A percentile compares a stretch with the other conserved stretches of the same genome.
These are phyloP conservation scores for Geotrypetes seraphini DNA, from an alignment of 2,797 vertebrate genomes.

Conservation along the genomic window DNA sequence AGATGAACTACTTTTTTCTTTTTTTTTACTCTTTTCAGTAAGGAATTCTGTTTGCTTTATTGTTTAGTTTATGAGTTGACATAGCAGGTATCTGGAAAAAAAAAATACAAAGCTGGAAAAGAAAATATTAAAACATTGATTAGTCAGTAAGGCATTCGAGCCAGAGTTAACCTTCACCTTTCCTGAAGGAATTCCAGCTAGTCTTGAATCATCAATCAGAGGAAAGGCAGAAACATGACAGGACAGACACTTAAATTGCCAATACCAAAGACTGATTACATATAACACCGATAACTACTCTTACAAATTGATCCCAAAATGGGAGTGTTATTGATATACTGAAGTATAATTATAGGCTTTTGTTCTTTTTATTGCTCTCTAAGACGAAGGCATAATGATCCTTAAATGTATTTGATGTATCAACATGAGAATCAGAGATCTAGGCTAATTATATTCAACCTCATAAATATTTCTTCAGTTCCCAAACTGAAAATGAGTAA, in stretches of 20 bases:
- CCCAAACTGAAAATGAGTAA: too few relatives aligned
- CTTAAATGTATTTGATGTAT: too few relatives aligned
- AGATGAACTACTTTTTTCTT: neutral
- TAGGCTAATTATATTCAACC: too few relatives aligned
- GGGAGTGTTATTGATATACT: slow-evolving; percentile 1
- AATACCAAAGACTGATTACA: too few relatives aligned
- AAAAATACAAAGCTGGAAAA: slow-evolving; percentile 1
- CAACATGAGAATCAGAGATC: too few relatives aligned
- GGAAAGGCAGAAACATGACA: neutral
- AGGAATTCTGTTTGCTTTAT: neutral
- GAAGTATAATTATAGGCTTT: too few relatives aligned
- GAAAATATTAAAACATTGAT: too few relatives aligned
- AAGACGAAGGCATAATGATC: too few relatives aligned
- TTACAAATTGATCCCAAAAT: neutral
- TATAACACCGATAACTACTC: neutral
- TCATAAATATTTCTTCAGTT: too few relatives aligned
- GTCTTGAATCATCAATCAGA: neutral
- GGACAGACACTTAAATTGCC: neutral
- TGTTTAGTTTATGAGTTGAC: neutral
- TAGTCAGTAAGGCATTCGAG: slow-evolving; percentile 1
- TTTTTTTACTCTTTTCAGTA: neutral
- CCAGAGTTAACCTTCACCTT: slow-evolving; percentile 4
- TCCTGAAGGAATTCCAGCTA: neutral
- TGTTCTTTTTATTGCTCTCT: too few relatives aligned
- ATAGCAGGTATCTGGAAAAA: neutral